Evolutionary conservation across 2,888 invertebrate genomes (phyloP), one percentile per base, ranked within the genome.

Genomic region (Conistra vaccinii): DNA sequence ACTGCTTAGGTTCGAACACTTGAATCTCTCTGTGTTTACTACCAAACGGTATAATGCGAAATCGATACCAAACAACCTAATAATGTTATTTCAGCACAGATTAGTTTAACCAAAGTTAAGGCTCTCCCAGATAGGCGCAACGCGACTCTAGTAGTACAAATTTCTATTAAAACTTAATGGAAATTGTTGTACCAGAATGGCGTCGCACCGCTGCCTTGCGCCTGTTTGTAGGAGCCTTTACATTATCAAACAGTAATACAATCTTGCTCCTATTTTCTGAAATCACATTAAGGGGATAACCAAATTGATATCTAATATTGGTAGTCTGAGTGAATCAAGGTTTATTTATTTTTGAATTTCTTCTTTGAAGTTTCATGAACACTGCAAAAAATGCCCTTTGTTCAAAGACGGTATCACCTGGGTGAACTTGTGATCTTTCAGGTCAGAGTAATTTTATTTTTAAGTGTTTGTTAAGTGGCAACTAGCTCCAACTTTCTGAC

Each of bases 61-160:
- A 84, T 71, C 68, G 23, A 71, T 84, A 39, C 5, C 51, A 48
- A 69, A 57, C 53, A 58, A 58, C 62, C n/a, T 35, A 67, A 69
- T 66, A 77, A 62, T 76, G 60, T 83, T 84, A 72, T 86, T 83
- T 63, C 80, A 76, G 84, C 63, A 65, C n/a, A 53, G 73, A 80
- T 84, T 80, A 80, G 53, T 51, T 63, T 48, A 70, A n/a, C 68
- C 61, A n/a, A 72, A 62, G 62, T 68, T 39, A 53, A 12, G n/a
- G 10, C 53, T n/a, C 53, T 2, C 10, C 10, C 3, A 23, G 23
- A n/a, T 5, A 23, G n/a, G 10, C 4, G 53, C 12, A 3, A n/a
- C 12, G n/a, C 12, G 53, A 53, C 4, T n/a, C n/a, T 53, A n/a
- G 51, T 23, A 23, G 23, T 10, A 51, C 51, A 51, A 51, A 51